Conservation (phyloP, 2,113 vertebrate species). For the Sander vitreus region DNA sequence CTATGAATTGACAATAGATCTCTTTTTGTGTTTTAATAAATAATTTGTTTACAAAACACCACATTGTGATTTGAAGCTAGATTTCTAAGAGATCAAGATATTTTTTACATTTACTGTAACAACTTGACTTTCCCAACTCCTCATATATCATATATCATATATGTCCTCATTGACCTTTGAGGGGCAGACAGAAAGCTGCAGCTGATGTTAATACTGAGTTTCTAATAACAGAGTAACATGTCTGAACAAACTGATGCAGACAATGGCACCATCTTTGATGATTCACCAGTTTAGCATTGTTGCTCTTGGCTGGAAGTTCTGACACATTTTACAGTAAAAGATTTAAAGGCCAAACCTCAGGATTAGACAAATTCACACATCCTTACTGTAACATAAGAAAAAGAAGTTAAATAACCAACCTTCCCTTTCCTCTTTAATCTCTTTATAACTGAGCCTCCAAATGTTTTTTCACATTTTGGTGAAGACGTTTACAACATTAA, state of each 20-base stretch:
- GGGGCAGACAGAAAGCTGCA: conserved; percentile 42
- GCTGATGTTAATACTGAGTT: conserved; percentile 50
- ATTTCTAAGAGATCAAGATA: no score
- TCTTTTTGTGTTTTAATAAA: background rate
- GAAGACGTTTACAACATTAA: background rate
- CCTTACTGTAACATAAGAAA: background rate
- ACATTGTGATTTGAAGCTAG: background rate
- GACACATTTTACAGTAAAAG: conserved; percentile 38
- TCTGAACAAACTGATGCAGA: conserved; percentile 65
- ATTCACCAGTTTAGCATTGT: conserved; percentile 59
- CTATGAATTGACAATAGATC: background rate
- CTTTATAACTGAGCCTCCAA: background rate
- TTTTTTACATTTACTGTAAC: background rate
- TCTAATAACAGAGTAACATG: conserved; percentile 65
- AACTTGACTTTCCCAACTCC: background rate
- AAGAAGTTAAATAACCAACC: background rate
- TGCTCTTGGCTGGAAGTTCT: conserved; percentile 39
- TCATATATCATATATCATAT: no score
- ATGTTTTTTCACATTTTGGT: background rate
- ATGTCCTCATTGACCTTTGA: conserved; percentile 7
- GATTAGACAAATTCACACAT: conserved; percentile 25
- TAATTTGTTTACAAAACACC: background rate
- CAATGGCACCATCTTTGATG: conserved; percentile 60
- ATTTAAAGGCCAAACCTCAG: conserved; percentile 27
- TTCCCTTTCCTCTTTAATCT: background rate